Base-by-base conservation (phyloP, 1,140 invertebrate species). In the Apis florea region DNA sequence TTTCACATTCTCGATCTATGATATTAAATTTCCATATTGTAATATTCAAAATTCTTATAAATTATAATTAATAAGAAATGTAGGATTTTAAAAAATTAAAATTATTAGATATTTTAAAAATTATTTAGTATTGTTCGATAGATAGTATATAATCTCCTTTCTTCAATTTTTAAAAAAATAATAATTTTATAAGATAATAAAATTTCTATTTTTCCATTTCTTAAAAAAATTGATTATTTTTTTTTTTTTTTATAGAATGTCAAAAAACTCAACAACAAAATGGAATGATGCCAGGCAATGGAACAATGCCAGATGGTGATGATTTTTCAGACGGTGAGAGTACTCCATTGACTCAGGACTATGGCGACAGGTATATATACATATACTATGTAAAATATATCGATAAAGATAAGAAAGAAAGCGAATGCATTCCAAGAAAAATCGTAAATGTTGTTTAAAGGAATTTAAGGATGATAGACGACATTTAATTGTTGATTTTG, bases 291-390 rank as follows among this genome's bases (percentile, higher is more conserved):
- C 95, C 94, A 66, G 96, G 95, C 87, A 94, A 95, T 82, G 95
- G 95, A 61, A 94, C 92, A 68, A 94, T 95, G 86, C 95, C 94
- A 85, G 96, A 95, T 89, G 95, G 95, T 86, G 96, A 97, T 88
- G 96, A 97, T 91, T 96, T 96, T 89, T 97, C 96, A 15, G 97
- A 98, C 90, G 97, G 97, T 90, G 97, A 98, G 92, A 96, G 96
- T 83, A 95, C 96, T 68, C 97, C 97, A 66, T 95, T 98, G 86
- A 96, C 96, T 75, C 96, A 97, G 90, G 97, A 97, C 85, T 98
- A 98, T 90, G 96, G 96, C 82, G 97, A 96, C 93, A 97, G 97
- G 97, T 98, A 95, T 94, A 31, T 63, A 40, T 40, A 40, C 31
- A 40, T 40, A 40, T 40, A 40, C 31, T n/a, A n/a, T n/a, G 4